Evolutionary conservation across 2,888 invertebrate genomes (phyloP), one percentile per base, ranked within the genome.

Genomic region (Clivina fossor): DNA sequence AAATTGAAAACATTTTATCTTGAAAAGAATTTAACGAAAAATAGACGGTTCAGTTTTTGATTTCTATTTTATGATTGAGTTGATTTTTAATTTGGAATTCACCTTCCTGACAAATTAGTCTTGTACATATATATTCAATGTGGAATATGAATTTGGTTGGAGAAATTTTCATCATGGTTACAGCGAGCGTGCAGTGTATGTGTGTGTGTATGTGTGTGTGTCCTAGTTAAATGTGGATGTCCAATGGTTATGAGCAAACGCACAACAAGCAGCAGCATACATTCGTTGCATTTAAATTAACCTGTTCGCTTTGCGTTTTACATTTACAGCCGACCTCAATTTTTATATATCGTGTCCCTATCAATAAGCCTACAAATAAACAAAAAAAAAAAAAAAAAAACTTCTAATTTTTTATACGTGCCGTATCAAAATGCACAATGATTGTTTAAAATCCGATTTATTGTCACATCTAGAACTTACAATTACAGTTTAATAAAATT

Each of bases 91-190:
- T 30, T 11, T 30, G 2, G n/a, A 30, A 2, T 13, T 9, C 11
- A 26, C 2, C 11, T 30, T 11, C n/a, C 30, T 13, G 30, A 9
- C 30, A 30, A n/a, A 30, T 30, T 30, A 30, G 30, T 13, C 2
- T 9, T 30, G 30, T 9, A 2, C 4, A 37, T 37, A 15, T 35
- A 24, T 30, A 40, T 50, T 41, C 35, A 26, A 18, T 44, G n/a
- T n/a, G n/a, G 44, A 33, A 44, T 53, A 44, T 53, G 33, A 44
- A 44, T 37, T 43, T 37, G 26, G 19, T 26, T 37, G 53, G 53
- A 43, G 44, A 51, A 51, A 43, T 43, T 51, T 51, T 43, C n/a
- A 43, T 43, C 40, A 50, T 41, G 24, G 20, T 20, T 38, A 32
- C 11, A 30, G 26, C 30, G 30, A 30, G 9, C n/a, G 30, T 13